Percentiles rank a stretch among this genome's conserved stretches.
Evolutionary conservation across 1,140 invertebrate species (phyloP).

Genomic region (Drosophila arawakana): DNA sequence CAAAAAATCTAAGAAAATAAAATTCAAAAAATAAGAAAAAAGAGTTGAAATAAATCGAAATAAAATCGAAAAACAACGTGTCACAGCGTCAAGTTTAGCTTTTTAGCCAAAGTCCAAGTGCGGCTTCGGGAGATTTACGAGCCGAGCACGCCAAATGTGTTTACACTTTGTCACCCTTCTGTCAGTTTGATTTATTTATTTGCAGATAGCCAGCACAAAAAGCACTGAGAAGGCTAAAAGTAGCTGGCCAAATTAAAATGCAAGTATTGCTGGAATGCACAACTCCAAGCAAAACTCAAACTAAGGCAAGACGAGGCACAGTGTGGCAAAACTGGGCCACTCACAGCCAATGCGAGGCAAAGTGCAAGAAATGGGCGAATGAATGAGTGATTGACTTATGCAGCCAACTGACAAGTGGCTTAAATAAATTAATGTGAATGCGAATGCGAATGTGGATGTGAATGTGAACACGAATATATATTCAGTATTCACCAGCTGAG

Average conservation of each 20-base stretch:
- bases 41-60: conserved; percentile 5
- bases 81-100: conserved; percentile 65
- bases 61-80: conserved; percentile 40
- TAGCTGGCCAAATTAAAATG: conserved; percentile 79
- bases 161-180: conserved; percentile 84
- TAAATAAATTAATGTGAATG: conserved; percentile 71
- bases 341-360: neutral
- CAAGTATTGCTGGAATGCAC: conserved; percentile 81
- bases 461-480: neutral
- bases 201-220: conserved; percentile 72
- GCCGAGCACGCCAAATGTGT: conserved; percentile 80
- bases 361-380: conserved; percentile 62
- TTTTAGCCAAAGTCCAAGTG: conserved; percentile 72
- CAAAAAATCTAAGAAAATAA: neutral
- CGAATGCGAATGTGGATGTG: neutral
- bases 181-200: conserved; percentile 84
- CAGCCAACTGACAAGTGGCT: conserved; percentile 75
- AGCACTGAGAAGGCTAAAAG: conserved; percentile 52
- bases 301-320: conserved; percentile 15
- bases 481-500: neutral
- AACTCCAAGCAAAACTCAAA: conserved; percentile 48
- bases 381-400: conserved; percentile 81
- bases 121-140: conserved; percentile 75
- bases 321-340: neutral
- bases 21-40: conserved; percentile 9